A percentile compares a stretch with the other conserved stretches of the same genome.
These are phyloP conservation scores for Macrosiphum euphorbiae DNA, from an alignment of 2,888 invertebrate species.

Conservation along the genomic window DNA sequence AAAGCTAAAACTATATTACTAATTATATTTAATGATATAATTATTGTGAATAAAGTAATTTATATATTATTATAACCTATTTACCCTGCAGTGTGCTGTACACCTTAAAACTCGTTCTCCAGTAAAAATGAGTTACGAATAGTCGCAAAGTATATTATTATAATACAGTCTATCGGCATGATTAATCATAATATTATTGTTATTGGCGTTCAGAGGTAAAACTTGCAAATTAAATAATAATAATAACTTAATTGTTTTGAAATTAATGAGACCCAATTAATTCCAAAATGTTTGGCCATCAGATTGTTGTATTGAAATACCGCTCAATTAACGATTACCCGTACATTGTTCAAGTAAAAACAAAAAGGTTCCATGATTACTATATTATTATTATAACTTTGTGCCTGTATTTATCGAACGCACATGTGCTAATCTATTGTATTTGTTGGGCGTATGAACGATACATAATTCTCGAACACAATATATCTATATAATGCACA, in stretches of 20 bases:
- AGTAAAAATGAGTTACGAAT: not conserved
- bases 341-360: not conserved
- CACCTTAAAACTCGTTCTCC: not conserved
- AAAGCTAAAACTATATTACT: too few relatives aligned
- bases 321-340: not conserved
- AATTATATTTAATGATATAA: too few relatives aligned
- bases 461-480: not conserved
- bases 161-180: not conserved
- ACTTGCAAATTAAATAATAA: not conserved
- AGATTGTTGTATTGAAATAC: not conserved
- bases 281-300: not conserved
- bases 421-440: constrained; percentile 4
- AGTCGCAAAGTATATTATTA: not conserved
- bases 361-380: not conserved
- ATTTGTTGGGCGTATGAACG: not conserved
- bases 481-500: not conserved
- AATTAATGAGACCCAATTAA: not conserved
- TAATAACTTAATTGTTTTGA: not conserved
- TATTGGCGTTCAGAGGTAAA: not conserved
- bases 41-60: too few relatives aligned
- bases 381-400: not conserved
- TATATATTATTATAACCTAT: too few relatives aligned
- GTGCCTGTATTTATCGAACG: not conserved
- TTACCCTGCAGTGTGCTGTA: not conserved
- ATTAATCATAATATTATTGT: not conserved